These are phyloP conservation scores for Yponomeuta cagnagella DNA, from an alignment of 2,888 invertebrate genomes.

Conservation along the genomic window DNA sequence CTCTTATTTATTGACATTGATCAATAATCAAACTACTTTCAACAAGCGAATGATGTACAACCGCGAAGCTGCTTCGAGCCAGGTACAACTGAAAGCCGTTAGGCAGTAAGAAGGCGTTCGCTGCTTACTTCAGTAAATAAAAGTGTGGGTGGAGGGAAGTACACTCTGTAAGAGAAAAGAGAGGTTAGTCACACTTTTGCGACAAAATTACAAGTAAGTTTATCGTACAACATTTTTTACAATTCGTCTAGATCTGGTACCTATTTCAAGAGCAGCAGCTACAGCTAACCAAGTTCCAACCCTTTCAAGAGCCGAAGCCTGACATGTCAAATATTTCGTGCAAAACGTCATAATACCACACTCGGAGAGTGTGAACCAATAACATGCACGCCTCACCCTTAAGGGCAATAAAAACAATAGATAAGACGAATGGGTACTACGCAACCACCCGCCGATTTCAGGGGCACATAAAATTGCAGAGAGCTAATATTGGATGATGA, in stretches of 20 bases:
- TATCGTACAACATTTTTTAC: too few relatives aligned
- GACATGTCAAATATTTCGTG: background rate
- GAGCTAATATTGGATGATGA: background rate
- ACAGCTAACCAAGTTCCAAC: background rate
- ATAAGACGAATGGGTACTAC: background rate
- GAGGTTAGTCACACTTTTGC: too few relatives aligned
- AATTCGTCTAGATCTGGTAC: background rate
- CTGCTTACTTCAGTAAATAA: too few relatives aligned
- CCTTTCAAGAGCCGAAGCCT: background rate
- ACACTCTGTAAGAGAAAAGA: too few relatives aligned
- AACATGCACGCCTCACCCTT: background rate
- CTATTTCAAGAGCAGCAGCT: background rate
- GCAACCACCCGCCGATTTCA: background rate
- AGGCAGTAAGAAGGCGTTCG: too few relatives aligned
- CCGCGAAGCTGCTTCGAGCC: too few relatives aligned
- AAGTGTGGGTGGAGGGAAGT: too few relatives aligned
- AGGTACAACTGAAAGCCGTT: too few relatives aligned
- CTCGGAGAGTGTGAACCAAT: background rate
- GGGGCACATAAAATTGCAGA: background rate
- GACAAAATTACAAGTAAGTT: too few relatives aligned
- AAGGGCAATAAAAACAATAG: conserved; percentile 1
- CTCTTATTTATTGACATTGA: too few relatives aligned
- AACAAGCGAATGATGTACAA: too few relatives aligned
- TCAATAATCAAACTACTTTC: too few relatives aligned
- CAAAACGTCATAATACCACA: background rate